Base-by-base conservation (phyloP, 2,888 invertebrate species). In the Adineta ricciae region DNA sequence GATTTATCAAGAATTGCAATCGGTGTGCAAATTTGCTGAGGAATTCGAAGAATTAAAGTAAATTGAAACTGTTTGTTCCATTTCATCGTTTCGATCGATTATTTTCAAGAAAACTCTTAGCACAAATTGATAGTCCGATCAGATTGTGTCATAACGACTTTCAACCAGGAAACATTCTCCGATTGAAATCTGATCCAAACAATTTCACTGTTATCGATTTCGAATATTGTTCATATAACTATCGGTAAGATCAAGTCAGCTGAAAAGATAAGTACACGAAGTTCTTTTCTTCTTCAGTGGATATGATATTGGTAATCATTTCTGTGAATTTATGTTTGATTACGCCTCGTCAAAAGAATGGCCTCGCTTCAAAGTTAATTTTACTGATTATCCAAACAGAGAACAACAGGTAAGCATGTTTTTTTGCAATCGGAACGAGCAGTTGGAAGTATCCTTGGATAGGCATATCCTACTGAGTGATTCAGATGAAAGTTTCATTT, bases 401-500 rank as follows among this genome's bases (percentile, higher is more conserved):
- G 93, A 94, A 87, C 95, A 96, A 89, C 94, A 95, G 93, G 94
- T 94, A 91, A 90, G 36, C 24, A 83, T 85, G 32, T 41, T 84
- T 64, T n/a, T 27, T 52, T 36, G 54, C 21, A 82, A 84, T 54
- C 82, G 82, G 5, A 64, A 83, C 27, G 46, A 84, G 49, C 41
- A 56, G 21, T 46, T 46, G n/a, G n/a, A n/a, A n/a, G n/a, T n/a
- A n/a, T n/a, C n/a, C n/a, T n/a, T 19, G 11, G 14, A 50, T 50
- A 2, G 16, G 19, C 14, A 50, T 50, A 16, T 50, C 50, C 16
- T 50, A 19, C 19, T 50, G 50, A 50, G 50, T 50, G 19, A 16
- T 50, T 9, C 19, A 50, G 11, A 46, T 46, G 46, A 46, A 46
- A 46, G 5, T 46, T 46, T 46, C 46, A 46, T 46, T 64, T 64